A percentile compares a stretch with the other conserved stretches of the same genome.
Conservation (phyloP, 2,113 vertebrate species). For the Anhinga anhinga region DNA sequence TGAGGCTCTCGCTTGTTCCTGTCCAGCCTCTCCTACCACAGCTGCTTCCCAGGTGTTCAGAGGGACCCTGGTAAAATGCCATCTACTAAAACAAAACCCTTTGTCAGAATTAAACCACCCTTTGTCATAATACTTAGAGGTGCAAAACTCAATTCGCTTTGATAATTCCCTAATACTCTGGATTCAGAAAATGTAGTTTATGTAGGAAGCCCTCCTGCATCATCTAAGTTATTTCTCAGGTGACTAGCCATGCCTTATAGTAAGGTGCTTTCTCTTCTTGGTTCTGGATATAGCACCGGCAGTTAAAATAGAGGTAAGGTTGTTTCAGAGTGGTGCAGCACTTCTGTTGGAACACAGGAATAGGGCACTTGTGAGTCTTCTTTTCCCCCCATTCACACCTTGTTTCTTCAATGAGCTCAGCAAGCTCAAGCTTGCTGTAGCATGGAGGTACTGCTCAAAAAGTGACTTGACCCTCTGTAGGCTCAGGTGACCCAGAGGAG, state of each 20-base stretch:
- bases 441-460: not conserved
- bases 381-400: not conserved
- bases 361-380: not conserved
- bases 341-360: not conserved
- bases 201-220: not conserved
- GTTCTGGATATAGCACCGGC: not conserved
- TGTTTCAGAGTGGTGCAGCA: not conserved
- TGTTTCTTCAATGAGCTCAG: not conserved
- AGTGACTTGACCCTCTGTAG: not conserved
- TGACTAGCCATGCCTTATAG: not conserved
- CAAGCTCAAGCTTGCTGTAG: not conserved
- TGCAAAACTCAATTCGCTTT: not conserved
- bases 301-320: constrained; percentile 7
- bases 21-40: not conserved
- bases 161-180: not conserved
- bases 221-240: not conserved
- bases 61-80: not conserved
- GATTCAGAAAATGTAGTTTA: not conserved
- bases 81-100: not conserved
- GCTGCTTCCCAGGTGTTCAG: not conserved
- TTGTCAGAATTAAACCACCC: not conserved
- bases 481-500: not conserved
- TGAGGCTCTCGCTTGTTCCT: not conserved
- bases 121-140: not conserved
- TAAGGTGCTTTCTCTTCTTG: not conserved